Evolutionary conservation across 2,113 vertebrate genomes (phyloP), one percentile per base, ranked within the genome.

Genomic region (Hippocampus comes): DNA sequence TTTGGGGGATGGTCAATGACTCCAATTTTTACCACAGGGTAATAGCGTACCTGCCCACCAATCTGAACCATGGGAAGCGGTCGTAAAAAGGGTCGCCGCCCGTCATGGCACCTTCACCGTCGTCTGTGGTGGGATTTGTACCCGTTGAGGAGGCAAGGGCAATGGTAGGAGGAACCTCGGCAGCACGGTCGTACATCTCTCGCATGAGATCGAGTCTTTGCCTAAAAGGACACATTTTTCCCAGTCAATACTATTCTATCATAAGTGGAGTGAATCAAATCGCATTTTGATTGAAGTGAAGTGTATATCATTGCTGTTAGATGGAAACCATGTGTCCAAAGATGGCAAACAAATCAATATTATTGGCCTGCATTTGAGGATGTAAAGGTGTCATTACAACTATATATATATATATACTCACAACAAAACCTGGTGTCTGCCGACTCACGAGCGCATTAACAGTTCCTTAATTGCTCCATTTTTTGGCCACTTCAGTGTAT

Each of bases 71-170:
- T 53, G 97, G 97, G 88, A 98, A 98, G 69, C 97, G 96, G 88
- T 99, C 97, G 0, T 99, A 99, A 90, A 99, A 99, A 43, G 97
- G 97, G 76, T 99, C 97, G 5, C 97, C 96, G 0, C 96, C 96
- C 0, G 95, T 97, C 91, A 97, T 93, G 67, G 93, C 94, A 0
- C 94, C 96, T 84, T 98, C 96, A 2, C 94, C 92, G 85, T 98
- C 95, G 76, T 98, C 97, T 0, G 92, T 90, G 64, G 95, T 83
- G 59, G 30, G 5, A 25, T 25, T 59, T 12, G 23, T 14, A 59
- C 56, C 6, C 27, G 59, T 30, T 7, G 59, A 9, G 2, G 59
- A 8, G 27, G 30, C 59, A 9, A 61, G 5, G 0, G 86, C 94
- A 79, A 93, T 94, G 81, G 94, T 94, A 3, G 51, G 46, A 73